Percentiles rank a stretch among this genome's conserved stretches.
These are phyloP conservation scores for Drosophila erecta DNA, from an alignment of 1,140 invertebrate species.

Conservation along the genomic window DNA sequence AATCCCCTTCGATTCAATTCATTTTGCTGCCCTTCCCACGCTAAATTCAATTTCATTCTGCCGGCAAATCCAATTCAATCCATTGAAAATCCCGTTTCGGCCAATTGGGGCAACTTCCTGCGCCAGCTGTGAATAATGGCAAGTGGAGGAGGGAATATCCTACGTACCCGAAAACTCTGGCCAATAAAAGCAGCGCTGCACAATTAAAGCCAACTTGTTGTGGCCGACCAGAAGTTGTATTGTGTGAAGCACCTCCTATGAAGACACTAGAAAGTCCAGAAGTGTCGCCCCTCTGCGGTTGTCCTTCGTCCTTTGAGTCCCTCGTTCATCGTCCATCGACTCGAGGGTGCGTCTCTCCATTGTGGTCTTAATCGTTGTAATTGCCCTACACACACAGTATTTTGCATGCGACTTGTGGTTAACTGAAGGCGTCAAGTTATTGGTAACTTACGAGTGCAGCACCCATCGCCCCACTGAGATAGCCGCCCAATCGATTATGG, in stretches of 20 bases:
- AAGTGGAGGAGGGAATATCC: slow-evolving; percentile 29
- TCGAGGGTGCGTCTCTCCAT: slow-evolving; percentile 27
- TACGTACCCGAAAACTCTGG: slow-evolving; percentile 1
- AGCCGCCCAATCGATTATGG: slow-evolving; percentile 67
- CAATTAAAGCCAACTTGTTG: slow-evolving; percentile 71
- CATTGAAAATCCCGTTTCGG: slow-evolving; percentile 38
- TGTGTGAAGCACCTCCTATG: slow-evolving; percentile 27
- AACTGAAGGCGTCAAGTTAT: slow-evolving; percentile 62
- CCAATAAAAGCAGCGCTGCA: slow-evolving; percentile 48
- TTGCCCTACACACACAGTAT: slow-evolving; percentile 28
- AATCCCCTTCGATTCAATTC: slow-evolving; percentile 34
- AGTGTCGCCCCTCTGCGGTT: slow-evolving; percentile 58
- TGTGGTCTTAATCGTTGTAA: slow-evolving; percentile 46
- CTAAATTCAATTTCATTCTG: slow-evolving; percentile 37
- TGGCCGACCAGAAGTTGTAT: slow-evolving; percentile 11
- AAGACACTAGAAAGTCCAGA: slow-evolving; percentile 40
- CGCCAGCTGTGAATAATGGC: slow-evolving; percentile 79
- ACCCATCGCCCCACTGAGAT: neutral
- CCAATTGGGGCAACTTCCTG: slow-evolving; percentile 54
- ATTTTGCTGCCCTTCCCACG: slow-evolving; percentile 5
- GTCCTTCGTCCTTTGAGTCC: slow-evolving; percentile 14
- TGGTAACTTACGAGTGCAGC: slow-evolving; percentile 59
- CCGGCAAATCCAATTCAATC: slow-evolving; percentile 24
- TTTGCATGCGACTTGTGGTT: slow-evolving; percentile 43
- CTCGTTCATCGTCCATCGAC: neutral